phyloP scores from a whole-genome alignment of 2,113 vertebrate genomes.

The Okapia johnstoni region DNA sequence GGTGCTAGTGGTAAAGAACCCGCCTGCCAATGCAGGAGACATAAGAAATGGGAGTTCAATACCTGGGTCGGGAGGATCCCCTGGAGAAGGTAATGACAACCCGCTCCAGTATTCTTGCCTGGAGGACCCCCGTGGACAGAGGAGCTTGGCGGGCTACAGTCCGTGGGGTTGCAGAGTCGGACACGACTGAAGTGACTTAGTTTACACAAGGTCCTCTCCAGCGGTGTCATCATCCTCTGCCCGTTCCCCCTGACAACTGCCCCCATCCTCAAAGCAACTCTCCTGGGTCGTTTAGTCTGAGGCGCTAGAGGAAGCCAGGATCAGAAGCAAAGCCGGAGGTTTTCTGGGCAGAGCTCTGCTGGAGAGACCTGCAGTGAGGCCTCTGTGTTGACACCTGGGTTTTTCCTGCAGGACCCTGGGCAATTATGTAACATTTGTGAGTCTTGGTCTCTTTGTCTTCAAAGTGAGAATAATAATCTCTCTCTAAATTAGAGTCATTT shows the following conservation, averaged over 20 bases:
- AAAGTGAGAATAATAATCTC: neutral
- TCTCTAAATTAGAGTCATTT: neutral
- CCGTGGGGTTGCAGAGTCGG: neutral
- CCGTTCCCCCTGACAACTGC: neutral
- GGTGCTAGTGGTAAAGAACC: neutral
- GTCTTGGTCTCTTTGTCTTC: neutral
- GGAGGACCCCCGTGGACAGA: neutral
- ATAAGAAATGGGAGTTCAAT: neutral
- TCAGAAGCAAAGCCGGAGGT: neutral
- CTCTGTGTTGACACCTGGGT: neutral
- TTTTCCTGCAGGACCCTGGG: neutral
- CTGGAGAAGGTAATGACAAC: neutral
- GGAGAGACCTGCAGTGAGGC: neutral
- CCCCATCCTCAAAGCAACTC: rapidly evolving
- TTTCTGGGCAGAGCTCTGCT: neutral
- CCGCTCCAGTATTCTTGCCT: neutral
- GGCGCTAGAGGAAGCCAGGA: neutral
- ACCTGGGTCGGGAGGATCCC: neutral
- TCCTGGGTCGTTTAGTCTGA: neutral
- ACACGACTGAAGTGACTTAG: neutral
- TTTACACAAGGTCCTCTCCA: neutral
- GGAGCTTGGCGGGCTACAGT: neutral
- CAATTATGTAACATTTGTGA: neutral
- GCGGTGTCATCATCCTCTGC: neutral
- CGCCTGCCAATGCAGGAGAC: neutral